These are phyloP conservation scores for Rhinolophus ferrumequinum DNA, from an alignment of 2,113 vertebrate species.

Conservation along the genomic window DNA sequence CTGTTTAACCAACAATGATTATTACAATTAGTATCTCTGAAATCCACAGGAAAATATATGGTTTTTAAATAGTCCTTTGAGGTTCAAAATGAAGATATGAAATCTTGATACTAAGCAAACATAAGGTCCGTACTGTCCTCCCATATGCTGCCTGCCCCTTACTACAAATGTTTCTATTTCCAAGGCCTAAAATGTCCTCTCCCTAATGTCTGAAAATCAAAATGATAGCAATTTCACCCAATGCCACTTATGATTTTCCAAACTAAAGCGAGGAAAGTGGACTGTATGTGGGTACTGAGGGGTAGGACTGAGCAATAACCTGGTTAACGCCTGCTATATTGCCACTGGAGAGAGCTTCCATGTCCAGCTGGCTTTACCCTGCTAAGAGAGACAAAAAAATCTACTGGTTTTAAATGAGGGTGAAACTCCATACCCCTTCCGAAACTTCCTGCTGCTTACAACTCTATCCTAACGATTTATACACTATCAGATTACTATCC, in stretches of 20 bases:
- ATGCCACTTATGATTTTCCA: background rate
- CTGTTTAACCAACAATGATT: background rate
- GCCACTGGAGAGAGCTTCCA: background rate
- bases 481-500: background rate
- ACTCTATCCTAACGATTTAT: background rate
- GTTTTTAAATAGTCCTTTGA: background rate
- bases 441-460: background rate
- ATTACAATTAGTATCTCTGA: background rate
- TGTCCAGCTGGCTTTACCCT: background rate
- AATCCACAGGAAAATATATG: background rate
- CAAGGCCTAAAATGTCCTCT: background rate
- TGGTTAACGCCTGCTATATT: background rate
- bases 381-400: background rate
- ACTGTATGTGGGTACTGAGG: background rate
- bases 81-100: background rate
- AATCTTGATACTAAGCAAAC: background rate
- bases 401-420: background rate
- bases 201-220: background rate
- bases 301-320: background rate
- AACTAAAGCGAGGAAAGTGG: background rate
- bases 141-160: background rate
- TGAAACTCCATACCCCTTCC: background rate
- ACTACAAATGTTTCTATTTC: background rate
- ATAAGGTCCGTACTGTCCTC: background rate
- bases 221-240: background rate